These are phyloP conservation scores for Shinisaurus crocodilurus DNA, from an alignment of 2,113 vertebrate species.

Conservation along the genomic window DNA sequence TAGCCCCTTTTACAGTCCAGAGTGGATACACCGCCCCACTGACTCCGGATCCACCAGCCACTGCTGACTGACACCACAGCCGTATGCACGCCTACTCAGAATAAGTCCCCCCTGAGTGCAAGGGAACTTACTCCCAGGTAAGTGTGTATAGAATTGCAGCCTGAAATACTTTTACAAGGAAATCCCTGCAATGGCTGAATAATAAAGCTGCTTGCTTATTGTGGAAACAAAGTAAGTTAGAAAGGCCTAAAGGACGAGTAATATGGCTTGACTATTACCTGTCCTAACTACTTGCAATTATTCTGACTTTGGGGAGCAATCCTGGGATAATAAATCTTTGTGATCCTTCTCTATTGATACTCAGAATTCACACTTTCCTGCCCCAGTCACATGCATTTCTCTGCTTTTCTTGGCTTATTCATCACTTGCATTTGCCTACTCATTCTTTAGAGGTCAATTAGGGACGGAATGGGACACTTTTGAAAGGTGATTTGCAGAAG, in stretches of 20 bases:
- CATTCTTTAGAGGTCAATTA: neutral
- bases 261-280: neutral
- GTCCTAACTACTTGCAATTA: neutral
- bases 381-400: neutral
- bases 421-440: no score
- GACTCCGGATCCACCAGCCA: no score
- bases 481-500: neutral
- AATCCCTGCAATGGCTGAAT: neutral
- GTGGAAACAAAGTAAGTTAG: neutral
- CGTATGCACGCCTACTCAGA: neutral
- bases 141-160: neutral
- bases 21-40: no score
- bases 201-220: neutral
- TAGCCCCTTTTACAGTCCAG: no score
- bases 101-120: neutral
- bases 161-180: neutral
- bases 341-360: neutral
- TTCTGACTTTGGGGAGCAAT: neutral
- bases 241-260: neutral
- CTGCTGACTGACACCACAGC: neutral
- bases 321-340: neutral
- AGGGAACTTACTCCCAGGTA: no score
- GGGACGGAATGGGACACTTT: neutral
- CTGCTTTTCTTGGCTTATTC: no score
- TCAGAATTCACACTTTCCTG: neutral